phyloP scores from a whole-genome alignment of 2,113 vertebrate species.

The Spermophilus dauricus region DNA sequence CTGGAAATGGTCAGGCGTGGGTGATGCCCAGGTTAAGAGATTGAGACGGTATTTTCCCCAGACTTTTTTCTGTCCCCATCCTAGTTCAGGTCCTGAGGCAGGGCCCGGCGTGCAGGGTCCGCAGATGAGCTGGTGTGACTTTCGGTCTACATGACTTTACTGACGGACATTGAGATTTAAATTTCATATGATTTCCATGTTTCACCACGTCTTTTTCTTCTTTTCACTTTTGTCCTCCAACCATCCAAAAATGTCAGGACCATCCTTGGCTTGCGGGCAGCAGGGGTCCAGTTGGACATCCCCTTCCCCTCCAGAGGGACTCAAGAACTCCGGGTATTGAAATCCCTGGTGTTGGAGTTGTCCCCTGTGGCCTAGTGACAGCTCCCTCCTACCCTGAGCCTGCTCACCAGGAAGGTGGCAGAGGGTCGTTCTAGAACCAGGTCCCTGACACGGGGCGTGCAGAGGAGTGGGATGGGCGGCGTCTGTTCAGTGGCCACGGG shows the following conservation, averaged over 20 bases:
- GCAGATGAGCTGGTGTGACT: background rate
- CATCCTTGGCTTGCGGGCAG: background rate
- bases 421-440: background rate
- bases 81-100: background rate
- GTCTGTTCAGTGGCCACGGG: background rate
- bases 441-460: rapidly evolving
- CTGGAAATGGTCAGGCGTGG: background rate
- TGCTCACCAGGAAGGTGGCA: background rate
- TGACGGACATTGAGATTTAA: background rate
- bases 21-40: background rate
- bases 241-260: background rate
- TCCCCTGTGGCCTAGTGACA: background rate
- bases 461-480: background rate
- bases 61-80: background rate
- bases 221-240: background rate
- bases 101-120: rapidly evolving
- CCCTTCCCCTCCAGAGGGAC: background rate
- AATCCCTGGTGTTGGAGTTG: background rate
- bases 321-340: background rate
- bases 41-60: background rate
- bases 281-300: background rate
- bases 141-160: background rate
- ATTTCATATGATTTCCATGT: background rate
- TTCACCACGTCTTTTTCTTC: background rate
- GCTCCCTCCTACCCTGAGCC: background rate